phyloP scores from a whole-genome alignment of 2,113 vertebrate species.

The Monopterus albus region DNA sequence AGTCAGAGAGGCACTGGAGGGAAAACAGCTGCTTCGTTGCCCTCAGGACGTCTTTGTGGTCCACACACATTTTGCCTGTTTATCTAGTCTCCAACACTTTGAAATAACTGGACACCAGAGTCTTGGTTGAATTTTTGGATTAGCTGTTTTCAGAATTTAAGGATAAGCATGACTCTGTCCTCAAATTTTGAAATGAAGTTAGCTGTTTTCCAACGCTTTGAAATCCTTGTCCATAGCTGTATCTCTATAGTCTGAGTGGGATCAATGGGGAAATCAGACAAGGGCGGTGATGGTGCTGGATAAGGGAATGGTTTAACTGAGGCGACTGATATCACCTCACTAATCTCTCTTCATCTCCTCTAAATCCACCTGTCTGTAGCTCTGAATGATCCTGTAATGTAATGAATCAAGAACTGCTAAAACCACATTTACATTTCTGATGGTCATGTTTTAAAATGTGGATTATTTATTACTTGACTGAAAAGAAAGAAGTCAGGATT shows the following conservation, averaged over 20 bases:
- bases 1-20: conserved; percentile 31
- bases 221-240: conserved; percentile 31
- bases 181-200: conserved; percentile 22
- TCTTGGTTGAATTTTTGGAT: conserved; percentile 47
- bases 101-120: conserved; percentile 3
- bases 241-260: conserved; percentile 31
- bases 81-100: conserved; percentile 20
- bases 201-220: conserved; percentile 56
- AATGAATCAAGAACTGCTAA: conserved; percentile 58
- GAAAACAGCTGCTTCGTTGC: conserved; percentile 39
- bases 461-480: conserved; percentile 3
- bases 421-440: conserved; percentile 49
- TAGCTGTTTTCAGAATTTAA: conserved; percentile 34
- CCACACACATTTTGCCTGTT: neutral
- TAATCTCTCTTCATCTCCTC: conserved; percentile 76
- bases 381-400: conserved; percentile 65
- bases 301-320: conserved; percentile 73
- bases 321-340: conserved; percentile 77
- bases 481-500: conserved; percentile 21
- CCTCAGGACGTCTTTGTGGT: conserved; percentile 17
- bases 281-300: conserved; percentile 70
- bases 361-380: conserved; percentile 77
- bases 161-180: neutral
- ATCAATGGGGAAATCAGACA: conserved; percentile 70
- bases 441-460: conserved; percentile 17